A percentile compares a stretch with the other conserved stretches of the same genome.
phyloP scores from a whole-genome alignment of 2,888 invertebrate genomes.

The Xanthorhoe spadicearia region DNA sequence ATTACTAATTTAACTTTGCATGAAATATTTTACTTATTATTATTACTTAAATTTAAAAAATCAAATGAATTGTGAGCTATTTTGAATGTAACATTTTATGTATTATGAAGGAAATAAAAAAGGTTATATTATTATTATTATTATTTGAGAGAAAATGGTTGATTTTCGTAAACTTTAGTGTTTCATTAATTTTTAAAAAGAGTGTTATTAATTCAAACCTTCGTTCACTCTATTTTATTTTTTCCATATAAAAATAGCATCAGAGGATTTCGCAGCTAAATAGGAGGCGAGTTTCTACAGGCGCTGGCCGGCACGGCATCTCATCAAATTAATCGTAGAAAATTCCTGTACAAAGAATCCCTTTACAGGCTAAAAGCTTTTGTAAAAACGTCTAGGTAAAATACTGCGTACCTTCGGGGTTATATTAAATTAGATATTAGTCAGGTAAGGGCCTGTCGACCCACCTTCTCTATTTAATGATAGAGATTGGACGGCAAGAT shows the following conservation, averaged over 20 bases:
- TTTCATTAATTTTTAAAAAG: no score
- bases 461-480: constrained; percentile 1
- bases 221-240: no score
- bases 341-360: constrained; percentile 11
- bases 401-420: constrained; percentile 12
- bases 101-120: no score
- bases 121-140: no score
- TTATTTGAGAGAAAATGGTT: no score
- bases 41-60: no score
- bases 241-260: background rate
- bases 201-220: no score
- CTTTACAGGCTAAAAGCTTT: constrained; percentile 21
- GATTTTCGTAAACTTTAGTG: no score
- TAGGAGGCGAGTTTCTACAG: background rate
- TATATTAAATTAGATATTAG: constrained; percentile 23
- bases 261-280: constrained; percentile 1
- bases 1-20: no score
- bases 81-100: no score
- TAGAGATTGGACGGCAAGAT: background rate
- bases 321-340: constrained; percentile 24
- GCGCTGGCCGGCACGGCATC: background rate
- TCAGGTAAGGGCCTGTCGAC: constrained; percentile 4
- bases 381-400: constrained; percentile 19
- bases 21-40: no score
- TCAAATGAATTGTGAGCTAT: no score